Evolutionary conservation across 1,140 invertebrate species (phyloP).

Genomic region (Drosophila busckii): DNA sequence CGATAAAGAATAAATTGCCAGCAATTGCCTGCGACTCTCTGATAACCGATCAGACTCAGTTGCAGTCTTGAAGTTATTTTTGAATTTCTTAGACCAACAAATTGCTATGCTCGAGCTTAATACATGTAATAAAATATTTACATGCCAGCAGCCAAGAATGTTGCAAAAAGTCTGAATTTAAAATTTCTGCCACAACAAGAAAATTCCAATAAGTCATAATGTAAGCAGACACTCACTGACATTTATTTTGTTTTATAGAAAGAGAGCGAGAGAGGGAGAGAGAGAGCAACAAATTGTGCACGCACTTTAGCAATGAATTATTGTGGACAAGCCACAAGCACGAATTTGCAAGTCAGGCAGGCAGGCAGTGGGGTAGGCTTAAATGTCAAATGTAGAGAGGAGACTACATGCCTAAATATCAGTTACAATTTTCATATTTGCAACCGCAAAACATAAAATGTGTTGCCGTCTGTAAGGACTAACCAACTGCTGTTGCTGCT

Average conservation of each 20-base stretch:
- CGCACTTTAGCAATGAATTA: conserved; percentile 64
- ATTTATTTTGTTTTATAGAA: conserved; percentile 28
- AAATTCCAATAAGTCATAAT: conserved; percentile 51
- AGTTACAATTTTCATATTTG: conserved; percentile 73
- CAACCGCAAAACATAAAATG: conserved; percentile 65
- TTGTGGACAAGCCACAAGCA: conserved; percentile 43
- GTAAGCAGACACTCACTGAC: conserved; percentile 36
- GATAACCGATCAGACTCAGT: too few species aligned
- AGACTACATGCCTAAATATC: conserved; percentile 73
- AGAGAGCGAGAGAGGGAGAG: conserved; percentile 20
- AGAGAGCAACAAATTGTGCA: conserved; percentile 63
- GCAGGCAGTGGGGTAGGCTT: conserved; percentile 7
- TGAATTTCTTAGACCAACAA: too few species aligned
- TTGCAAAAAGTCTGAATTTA: conserved; percentile 38
- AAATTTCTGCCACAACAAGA: conserved; percentile 26
- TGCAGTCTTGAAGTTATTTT: too few species aligned
- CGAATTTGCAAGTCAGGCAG: background rate
- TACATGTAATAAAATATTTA: too few species aligned
- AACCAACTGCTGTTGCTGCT: background rate
- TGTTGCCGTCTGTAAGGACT: conserved; percentile 37
- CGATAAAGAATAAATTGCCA: background rate
- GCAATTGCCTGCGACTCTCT: too few species aligned
- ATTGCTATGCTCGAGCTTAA: too few species aligned
- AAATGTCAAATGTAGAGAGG: conserved; percentile 66
- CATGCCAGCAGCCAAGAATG: conserved; percentile 24